A percentile compares a stretch with the other conserved stretches of the same genome.
phyloP scores from a whole-genome alignment of 2,888 invertebrate species.

The Nomada ruficornis region DNA sequence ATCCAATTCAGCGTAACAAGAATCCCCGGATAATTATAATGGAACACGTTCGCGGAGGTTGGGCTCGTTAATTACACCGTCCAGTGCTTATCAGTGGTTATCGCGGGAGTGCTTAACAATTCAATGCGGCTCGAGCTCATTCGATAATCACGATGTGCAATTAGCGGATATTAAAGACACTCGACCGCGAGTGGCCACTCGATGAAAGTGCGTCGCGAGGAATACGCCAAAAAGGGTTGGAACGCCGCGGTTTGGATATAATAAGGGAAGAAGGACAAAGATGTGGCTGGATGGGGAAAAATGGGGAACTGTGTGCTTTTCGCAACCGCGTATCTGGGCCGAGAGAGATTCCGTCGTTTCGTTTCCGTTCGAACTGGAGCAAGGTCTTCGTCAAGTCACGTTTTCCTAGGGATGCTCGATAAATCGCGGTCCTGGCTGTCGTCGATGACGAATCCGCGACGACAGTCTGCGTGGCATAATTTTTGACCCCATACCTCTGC shows the following conservation, averaged over 20 bases:
- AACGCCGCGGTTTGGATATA: conserved; percentile 40
- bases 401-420: conserved; percentile 60
- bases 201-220: conserved; percentile 8
- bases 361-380: conserved; percentile 67
- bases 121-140: not conserved
- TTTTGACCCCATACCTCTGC: not conserved
- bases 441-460: conserved; percentile 18
- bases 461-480: not conserved
- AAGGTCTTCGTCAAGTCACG: conserved; percentile 65
- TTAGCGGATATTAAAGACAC: conserved; percentile 27
- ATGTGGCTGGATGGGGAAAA: not conserved
- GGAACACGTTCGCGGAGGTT: not conserved
- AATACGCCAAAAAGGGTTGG: conserved; percentile 27
- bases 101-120: conserved; percentile 13
- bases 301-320: conserved; percentile 22
- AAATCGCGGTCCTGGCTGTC: conserved; percentile 33
- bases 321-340: conserved; percentile 64
- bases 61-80: conserved; percentile 4
- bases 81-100: not conserved
- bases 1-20: not conserved
- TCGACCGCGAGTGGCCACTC: not conserved
- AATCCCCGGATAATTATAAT: conserved; percentile 5
- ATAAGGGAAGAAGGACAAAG: conserved; percentile 1
- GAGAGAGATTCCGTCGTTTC: conserved; percentile 64
- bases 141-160: conserved; percentile 28